Base-by-base conservation (phyloP, 1,140 invertebrate species). In the Drosophila rhopaloa region DNA sequence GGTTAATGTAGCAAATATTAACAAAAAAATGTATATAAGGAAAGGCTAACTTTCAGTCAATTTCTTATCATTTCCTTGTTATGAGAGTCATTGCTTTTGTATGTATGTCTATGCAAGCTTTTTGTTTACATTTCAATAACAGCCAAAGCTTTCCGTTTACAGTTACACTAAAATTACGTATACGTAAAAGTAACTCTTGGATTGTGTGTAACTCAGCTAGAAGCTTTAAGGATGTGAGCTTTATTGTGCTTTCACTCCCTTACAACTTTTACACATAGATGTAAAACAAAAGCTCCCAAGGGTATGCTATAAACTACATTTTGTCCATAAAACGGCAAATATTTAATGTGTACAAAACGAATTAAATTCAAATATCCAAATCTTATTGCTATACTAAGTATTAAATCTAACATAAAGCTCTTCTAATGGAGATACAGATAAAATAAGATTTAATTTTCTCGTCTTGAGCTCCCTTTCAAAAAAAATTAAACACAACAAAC, bases 221-320 rank as follows among this genome's bases (percentile, higher is more conserved):
- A 43, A 75, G 73, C 71, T 74, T 38, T 38, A 1, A 38, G 11
- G 38, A 29, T 8, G 5, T 37, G 14, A 72, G 24, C 57, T 40
- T 19, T 11, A 3, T 0, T 13, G 24, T 4, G 24, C 16, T 68
- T 53, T 4, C 4, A 10, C 16, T 13, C 24, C n/a, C 27, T 56
- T 56, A 38, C 41, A 41, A 9, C 4, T 57, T 40, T 63, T 27
- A 71, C 44, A n/a, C 2, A 2, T 11, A 8, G 2, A 27, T 19
- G 27, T 24, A 37, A 50, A 8, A 7, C 10, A 35, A 71, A 73
- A 73, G 67, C 70, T 53, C n/a, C 1, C 0, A 19, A 2, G 1
- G 27, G 35, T 40, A 5, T 59, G 51, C 65, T 14, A 74, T 55
- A 74, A 73, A 62, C 3, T 11, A 7, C 0, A 2, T 0, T 11